These are phyloP conservation scores for Oreonectes daqikongensis DNA, from an alignment of 2,797 vertebrate species.

Conservation along the genomic window DNA sequence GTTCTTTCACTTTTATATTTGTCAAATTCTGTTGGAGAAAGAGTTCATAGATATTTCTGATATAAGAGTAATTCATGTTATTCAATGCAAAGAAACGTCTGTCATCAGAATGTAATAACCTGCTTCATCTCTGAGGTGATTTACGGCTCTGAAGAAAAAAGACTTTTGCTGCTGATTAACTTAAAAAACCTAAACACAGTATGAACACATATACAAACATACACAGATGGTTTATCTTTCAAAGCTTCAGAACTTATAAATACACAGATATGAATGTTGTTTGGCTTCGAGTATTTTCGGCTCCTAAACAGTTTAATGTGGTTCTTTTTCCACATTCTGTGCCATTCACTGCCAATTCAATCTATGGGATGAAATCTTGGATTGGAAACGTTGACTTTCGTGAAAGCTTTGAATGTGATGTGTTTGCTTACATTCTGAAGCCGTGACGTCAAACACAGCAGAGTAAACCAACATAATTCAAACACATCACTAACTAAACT, in stretches of 20 bases:
- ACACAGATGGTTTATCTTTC: background rate
- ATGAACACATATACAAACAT: background rate
- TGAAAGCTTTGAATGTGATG: constrained; percentile 19
- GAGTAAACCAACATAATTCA: constrained; percentile 26
- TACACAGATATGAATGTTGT: background rate
- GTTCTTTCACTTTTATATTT: no score
- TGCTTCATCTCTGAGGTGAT: background rate
- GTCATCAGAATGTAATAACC: background rate
- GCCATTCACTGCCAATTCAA: constrained; percentile 23
- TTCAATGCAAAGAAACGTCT: background rate
- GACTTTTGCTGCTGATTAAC: no score
- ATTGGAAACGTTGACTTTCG: constrained; percentile 6
- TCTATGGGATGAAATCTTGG: constrained; percentile 12
- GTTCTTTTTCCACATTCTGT: constrained; percentile 16
- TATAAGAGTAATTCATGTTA: background rate
- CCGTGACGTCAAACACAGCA: constrained; percentile 5
- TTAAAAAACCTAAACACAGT: background rate
- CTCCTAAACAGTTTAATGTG: constrained; percentile 1
- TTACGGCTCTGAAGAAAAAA: no score
- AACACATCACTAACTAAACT: constrained; percentile 17
- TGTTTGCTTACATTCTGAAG: constrained; percentile 39
- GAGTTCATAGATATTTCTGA: background rate
- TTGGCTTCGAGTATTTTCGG: constrained; percentile 2
- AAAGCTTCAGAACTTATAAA: background rate
- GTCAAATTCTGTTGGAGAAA: no score